Evolutionary conservation across 2,113 vertebrate species (phyloP), one percentile per base, ranked within the genome.

Genomic region (Myxocyprinus asiaticus): DNA sequence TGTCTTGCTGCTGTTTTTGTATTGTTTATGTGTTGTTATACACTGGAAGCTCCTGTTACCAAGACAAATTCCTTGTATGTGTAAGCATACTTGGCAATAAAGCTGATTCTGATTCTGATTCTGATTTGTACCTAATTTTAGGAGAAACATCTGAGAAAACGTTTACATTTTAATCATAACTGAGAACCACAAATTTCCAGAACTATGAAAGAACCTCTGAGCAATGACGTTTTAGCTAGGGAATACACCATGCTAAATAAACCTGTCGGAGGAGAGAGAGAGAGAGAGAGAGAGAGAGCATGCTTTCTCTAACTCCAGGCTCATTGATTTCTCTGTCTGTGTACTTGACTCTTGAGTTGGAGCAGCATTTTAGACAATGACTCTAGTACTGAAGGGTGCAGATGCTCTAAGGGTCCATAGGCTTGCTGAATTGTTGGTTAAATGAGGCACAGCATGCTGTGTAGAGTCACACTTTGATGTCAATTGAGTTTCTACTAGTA

Each of bases 301-400:
- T 63, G 12, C 44, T 63, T 55, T 74, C 71, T 72, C 47, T 63
- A 61, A 63, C 59, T 62, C 9, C 55, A 50, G 17, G 68, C 70
- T 65, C 58, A 12, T 64, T 83, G 70, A 75, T 45, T 79, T 74
- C 22, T 80, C 17, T 62, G 5, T 11, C 63, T 47, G 68, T 9
- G 45, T 12, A 55, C 43, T 71, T 11, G 70, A 45, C 81, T 68
- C 63, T 42, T 62, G 43, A 74, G 63, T 48, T 79, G 76, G 12
- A 75, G 76, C 58, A 62, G 69, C 68, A 67, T 76, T 58, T 55
- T 33, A 48, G 67, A 79, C 77, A 63, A 56, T 58, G 71, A 51
- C 59, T 12, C 72, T 71, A 59, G 22, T 33, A 33, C 1, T 33
- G 22, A 33, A 33, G 77, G 51, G n/a, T 53, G 9, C 22, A n/a